These are phyloP conservation scores for Pogonomyrmex barbatus DNA, from an alignment of 1,140 invertebrate species.

Conservation along the genomic window DNA sequence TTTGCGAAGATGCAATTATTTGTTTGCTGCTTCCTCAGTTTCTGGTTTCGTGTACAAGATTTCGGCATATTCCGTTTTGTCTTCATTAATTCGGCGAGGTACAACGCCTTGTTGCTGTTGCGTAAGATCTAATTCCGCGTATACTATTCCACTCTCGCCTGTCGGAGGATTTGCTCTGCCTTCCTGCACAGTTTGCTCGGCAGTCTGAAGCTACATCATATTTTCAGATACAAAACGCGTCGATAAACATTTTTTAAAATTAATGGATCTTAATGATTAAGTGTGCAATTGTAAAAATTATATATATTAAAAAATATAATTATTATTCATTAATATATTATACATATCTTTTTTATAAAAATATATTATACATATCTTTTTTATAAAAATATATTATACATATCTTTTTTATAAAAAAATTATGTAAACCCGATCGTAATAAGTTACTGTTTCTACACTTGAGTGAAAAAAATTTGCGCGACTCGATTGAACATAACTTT, in stretches of 20 bases:
- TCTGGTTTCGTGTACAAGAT: constrained; percentile 85
- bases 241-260: neutral
- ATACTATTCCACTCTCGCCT: constrained; percentile 85
- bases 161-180: constrained; percentile 63
- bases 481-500: neutral
- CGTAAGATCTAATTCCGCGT: constrained; percentile 86
- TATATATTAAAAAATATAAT: too few species aligned
- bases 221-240: neutral
- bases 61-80: constrained; percentile 87
- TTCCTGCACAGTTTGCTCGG: constrained; percentile 55
- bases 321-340: too few species aligned
- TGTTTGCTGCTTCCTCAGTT: constrained; percentile 70
- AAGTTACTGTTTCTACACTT: neutral
- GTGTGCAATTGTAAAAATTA: too few species aligned
- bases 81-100: constrained; percentile 83
- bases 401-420: neutral
- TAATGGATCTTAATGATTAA: neutral
- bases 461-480: neutral
- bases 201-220: constrained; percentile 49
- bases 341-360: neutral
- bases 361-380: neutral
- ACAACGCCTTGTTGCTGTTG: constrained; percentile 78
- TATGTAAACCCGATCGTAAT: neutral
- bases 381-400: neutral
- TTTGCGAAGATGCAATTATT: constrained; percentile 68